Percentiles rank a stretch among this genome's conserved stretches.
These are phyloP conservation scores for Papilio xuthus DNA, from an alignment of 1,140 invertebrate species.

Conservation along the genomic window DNA sequence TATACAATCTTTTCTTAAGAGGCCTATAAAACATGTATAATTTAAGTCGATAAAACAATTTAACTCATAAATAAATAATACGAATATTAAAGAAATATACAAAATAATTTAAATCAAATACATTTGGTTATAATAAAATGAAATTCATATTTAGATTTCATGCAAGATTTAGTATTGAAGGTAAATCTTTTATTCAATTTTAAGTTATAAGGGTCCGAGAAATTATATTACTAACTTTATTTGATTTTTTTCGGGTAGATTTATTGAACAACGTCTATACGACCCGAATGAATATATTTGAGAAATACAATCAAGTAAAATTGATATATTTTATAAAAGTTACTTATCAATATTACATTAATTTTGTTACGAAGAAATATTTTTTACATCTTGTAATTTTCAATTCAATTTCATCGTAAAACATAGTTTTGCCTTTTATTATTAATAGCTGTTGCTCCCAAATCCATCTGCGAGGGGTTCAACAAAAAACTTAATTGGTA, in stretches of 20 bases:
- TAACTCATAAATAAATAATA: background rate
- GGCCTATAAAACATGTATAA: too few species aligned
- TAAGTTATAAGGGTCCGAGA: conserved; percentile 12
- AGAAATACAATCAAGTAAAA: background rate
- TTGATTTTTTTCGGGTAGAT: background rate
- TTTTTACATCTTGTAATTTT: too few species aligned
- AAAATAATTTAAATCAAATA: background rate
- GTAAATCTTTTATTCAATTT: conserved; percentile 12
- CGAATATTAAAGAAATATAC: background rate
- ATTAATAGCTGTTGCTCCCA: too few species aligned
- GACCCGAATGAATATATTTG: background rate
- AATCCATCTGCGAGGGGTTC: too few species aligned
- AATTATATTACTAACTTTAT: conserved; percentile 5
- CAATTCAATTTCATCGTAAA: background rate
- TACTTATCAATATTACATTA: background rate
- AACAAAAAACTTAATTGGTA: too few species aligned
- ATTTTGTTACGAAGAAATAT: background rate
- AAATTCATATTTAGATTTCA: background rate
- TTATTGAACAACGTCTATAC: background rate
- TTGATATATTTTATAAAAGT: background rate
- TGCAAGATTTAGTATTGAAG: conserved; percentile 1
- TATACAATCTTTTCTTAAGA: too few species aligned
- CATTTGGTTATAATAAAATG: background rate
- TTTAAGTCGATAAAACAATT: too few species aligned
- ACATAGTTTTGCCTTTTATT: too few species aligned